A percentile compares a stretch with the other conserved stretches of the same genome.
These are phyloP conservation scores for Hippolais icterina DNA, from an alignment of 2,113 vertebrate species.

Conservation along the genomic window DNA sequence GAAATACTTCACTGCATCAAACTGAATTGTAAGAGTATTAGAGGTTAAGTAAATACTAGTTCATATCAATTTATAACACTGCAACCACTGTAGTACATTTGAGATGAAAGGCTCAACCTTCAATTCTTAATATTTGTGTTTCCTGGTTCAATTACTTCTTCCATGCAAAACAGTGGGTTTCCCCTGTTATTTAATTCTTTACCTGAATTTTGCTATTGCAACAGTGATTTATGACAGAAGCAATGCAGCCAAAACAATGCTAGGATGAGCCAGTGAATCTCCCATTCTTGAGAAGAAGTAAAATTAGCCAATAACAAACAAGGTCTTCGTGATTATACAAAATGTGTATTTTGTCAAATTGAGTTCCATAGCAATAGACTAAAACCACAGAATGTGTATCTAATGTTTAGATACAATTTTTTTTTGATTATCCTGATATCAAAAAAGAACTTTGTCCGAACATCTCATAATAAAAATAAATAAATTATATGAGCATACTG, in stretches of 20 bases:
- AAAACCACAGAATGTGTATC: background rate
- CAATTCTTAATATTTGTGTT: background rate
- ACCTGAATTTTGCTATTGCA: background rate
- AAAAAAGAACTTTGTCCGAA: background rate
- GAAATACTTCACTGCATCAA: background rate
- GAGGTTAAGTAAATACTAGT: background rate
- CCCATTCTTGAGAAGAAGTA: background rate
- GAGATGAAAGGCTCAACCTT: background rate
- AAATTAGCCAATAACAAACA: background rate
- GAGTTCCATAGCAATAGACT: background rate
- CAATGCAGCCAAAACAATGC: background rate
- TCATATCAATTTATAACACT: background rate
- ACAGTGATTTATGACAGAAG: background rate
- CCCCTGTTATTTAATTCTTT: background rate
- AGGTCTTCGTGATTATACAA: background rate
- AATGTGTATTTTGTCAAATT: background rate
- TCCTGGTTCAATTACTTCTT: background rate
- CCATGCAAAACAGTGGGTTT: background rate
- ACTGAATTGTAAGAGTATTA: background rate
- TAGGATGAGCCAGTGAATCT: background rate
- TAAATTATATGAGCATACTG: background rate
- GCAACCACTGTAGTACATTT: background rate
- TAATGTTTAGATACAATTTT: background rate
- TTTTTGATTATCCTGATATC: background rate
- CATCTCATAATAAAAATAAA: background rate